A percentile compares a stretch with the other conserved stretches of the same genome.
Evolutionary conservation across 2,113 vertebrate species (phyloP).

Genomic region (Fulica atra): DNA sequence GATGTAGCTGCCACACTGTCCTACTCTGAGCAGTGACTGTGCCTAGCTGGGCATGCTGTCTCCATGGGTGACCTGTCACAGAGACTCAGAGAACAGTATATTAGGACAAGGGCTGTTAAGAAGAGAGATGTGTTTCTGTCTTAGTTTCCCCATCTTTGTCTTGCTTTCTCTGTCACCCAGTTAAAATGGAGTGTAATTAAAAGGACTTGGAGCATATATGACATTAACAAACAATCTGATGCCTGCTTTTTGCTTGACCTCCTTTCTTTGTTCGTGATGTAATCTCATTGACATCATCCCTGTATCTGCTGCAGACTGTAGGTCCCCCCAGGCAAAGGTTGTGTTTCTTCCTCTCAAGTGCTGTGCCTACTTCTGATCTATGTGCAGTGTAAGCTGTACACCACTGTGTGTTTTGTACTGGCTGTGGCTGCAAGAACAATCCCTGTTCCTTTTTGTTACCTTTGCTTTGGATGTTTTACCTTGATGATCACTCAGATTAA

Average conservation of each 20-base stretch:
- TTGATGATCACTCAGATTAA: not conserved
- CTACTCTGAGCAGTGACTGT: accelerated
- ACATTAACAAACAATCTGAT: not conserved
- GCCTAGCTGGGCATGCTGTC: not conserved
- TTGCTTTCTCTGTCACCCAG: not conserved
- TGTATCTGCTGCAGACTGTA: not conserved
- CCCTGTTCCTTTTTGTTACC: not conserved
- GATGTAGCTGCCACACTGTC: accelerated
- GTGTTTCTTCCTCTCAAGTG: not conserved
- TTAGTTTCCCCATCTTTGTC: not conserved
- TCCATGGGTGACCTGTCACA: accelerated
- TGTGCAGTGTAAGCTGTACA: not conserved
- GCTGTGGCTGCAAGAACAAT: not conserved
- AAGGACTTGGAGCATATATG: not conserved
- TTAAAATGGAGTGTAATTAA: not conserved
- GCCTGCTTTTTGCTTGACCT: not conserved
- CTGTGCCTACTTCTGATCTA: not conserved
- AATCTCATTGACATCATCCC: not conserved
- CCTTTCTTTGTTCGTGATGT: not conserved
- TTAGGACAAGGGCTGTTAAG: not conserved
- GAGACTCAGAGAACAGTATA: accelerated
- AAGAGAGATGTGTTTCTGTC: not conserved
- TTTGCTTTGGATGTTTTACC: not conserved
- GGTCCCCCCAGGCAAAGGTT: not conserved
- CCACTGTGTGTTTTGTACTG: too few species aligned